Evolutionary conservation across 2,113 vertebrate species (phyloP).

Genomic region (Lutjanus erythropterus): DNA sequence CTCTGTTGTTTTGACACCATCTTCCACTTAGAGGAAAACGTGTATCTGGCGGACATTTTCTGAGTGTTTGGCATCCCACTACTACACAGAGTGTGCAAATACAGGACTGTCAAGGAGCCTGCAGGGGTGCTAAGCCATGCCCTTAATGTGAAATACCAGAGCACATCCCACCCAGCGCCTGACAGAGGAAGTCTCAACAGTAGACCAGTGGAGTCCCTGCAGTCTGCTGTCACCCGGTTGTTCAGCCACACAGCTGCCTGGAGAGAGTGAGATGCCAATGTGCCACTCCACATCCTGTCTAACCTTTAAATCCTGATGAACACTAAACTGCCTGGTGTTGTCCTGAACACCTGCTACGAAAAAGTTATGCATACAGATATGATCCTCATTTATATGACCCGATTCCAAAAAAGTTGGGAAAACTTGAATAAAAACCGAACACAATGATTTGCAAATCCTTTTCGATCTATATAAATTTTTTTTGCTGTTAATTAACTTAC

Average conservation of each 20-base stretch:
- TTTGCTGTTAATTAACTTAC: too few species aligned
- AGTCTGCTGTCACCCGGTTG: conserved; percentile 59
- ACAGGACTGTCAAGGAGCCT: conserved; percentile 42
- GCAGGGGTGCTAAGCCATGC: conserved; percentile 50
- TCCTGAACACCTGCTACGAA: conserved; percentile 32
- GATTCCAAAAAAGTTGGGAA: too few species aligned
- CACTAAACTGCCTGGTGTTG: conserved; percentile 31
- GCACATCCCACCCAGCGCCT: conserved; percentile 62
- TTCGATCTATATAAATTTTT: too few species aligned
- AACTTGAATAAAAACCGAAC: too few species aligned
- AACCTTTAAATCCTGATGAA: conserved; percentile 77
- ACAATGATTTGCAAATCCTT: too few species aligned
- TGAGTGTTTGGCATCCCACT: conserved; percentile 21
- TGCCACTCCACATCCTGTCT: conserved; percentile 71
- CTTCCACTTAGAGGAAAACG: neutral
- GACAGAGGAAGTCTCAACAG: conserved; percentile 60
- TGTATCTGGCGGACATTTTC: conserved; percentile 3
- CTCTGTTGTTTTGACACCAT: neutral
- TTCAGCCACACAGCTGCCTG: conserved; percentile 58
- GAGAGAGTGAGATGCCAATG: conserved; percentile 70
- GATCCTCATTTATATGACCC: neutral
- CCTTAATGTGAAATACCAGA: conserved; percentile 80
- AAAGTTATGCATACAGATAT: neutral
- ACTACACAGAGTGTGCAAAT: conserved; percentile 23
- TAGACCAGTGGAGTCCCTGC: conserved; percentile 53